Evolutionary conservation across 2,797 vertebrate species (phyloP).

Genomic region (Gymnothorax reevesii): DNA sequence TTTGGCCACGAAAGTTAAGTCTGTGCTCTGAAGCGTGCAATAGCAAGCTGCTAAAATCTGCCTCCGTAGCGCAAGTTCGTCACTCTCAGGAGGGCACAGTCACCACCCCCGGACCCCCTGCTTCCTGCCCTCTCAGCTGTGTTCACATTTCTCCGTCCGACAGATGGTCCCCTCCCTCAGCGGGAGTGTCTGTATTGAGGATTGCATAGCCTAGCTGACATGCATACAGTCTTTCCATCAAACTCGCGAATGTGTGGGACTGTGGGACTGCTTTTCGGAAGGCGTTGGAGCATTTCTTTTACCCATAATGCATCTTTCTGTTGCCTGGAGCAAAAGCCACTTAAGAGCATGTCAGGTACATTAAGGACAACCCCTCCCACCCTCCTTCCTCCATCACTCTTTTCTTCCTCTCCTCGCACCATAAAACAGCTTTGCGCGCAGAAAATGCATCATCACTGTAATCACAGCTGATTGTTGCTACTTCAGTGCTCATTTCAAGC

Average conservation of each 20-base stretch:
- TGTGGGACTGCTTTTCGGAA: neutral
- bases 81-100: neutral
- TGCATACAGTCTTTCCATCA: neutral
- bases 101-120: neutral
- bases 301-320: conserved; percentile 1
- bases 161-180: neutral
- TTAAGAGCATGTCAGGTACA: neutral
- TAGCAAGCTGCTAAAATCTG: conserved; percentile 26
- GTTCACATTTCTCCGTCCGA: conserved; percentile 17
- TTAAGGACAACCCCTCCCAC: neutral
- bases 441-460: neutral
- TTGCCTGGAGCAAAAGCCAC: neutral
- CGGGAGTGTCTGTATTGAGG: neutral
- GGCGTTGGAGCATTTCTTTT: neutral
- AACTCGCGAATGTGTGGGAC: conserved; percentile 8
- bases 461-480: neutral
- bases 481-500: neutral
- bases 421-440: neutral
- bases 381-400: neutral
- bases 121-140: neutral
- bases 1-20: conserved; percentile 28
- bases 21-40: conserved; percentile 21
- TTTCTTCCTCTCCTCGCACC: neutral
- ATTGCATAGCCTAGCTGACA: neutral
- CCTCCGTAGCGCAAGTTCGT: conserved; percentile 1